Conservation (phyloP, 2,888 invertebrate species). For the Pachliopta kotzebuea region DNA sequence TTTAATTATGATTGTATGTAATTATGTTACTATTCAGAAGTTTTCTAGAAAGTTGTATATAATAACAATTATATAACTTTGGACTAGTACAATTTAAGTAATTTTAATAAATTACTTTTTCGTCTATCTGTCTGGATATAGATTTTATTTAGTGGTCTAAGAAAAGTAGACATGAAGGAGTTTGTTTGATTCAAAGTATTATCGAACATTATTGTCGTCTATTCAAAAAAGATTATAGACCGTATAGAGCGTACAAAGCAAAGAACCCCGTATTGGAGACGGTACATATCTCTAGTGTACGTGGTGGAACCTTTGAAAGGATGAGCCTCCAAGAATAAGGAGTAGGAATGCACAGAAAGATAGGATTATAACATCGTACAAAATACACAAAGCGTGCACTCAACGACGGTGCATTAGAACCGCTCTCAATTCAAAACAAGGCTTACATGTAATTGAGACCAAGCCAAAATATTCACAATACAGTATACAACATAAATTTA, state of each 20-base stretch:
- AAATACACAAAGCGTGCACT: conserved; percentile 14
- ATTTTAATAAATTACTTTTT: too few relatives aligned
- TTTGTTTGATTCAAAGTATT: not conserved
- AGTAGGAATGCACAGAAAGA: conserved; percentile 11
- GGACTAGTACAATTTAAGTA: too few relatives aligned
- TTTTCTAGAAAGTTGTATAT: not conserved
- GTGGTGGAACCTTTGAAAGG: conserved; percentile 13
- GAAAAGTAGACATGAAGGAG: not conserved
- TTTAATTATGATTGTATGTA: not conserved
- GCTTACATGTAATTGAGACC: conserved; percentile 3
- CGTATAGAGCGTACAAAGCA: not conserved
- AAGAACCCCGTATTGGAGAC: not conserved
- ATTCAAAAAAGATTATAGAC: not conserved
- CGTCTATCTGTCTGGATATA: too few relatives aligned
- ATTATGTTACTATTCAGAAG: not conserved
- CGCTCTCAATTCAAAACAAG: conserved; percentile 11
- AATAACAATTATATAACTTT: too few relatives aligned
- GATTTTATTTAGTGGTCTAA: not conserved
- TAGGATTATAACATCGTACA: conserved; percentile 19
- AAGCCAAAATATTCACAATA: conserved; percentile 10
- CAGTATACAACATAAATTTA: conserved; percentile 4
- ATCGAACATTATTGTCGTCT: not conserved
- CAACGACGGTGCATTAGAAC: conserved; percentile 13
- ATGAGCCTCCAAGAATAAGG: conserved; percentile 19
- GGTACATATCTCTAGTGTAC: not conserved